Percentiles rank a stretch among this genome's conserved stretches.
Evolutionary conservation across 2,888 invertebrate genomes (phyloP).

Genomic region (Lissonota sp.): DNA sequence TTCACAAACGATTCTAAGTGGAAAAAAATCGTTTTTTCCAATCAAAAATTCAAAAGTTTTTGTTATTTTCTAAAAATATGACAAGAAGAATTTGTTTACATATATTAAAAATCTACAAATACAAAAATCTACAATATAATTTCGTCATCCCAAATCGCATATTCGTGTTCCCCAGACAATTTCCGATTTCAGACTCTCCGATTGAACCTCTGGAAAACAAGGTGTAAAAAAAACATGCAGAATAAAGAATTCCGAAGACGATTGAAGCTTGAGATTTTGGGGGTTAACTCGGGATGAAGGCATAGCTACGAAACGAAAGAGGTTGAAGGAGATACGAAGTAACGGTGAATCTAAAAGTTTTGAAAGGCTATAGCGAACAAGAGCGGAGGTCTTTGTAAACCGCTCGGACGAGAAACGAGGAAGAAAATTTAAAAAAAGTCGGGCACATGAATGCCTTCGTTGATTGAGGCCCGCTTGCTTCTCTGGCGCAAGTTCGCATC

Average conservation of each 20-base stretch:
- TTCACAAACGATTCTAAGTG: too few species aligned
- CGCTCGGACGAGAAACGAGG: constrained; percentile 56
- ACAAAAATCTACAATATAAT: too few species aligned
- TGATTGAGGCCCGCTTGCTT: constrained; percentile 79
- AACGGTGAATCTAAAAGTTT: constrained; percentile 50
- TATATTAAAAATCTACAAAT: not conserved
- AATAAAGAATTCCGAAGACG: constrained; percentile 49
- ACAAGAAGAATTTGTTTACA: too few species aligned
- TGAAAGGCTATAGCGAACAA: constrained; percentile 62
- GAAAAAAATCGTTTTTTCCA: too few species aligned
- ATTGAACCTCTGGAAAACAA: too few species aligned
- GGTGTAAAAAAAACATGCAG: constrained; percentile 50
- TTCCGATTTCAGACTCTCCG: too few species aligned
- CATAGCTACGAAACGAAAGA: constrained; percentile 32
- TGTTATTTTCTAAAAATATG: too few species aligned
- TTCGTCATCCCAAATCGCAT: too few species aligned
- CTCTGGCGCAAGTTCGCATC: constrained; percentile 64
- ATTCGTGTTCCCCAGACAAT: too few species aligned
- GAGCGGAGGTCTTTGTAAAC: constrained; percentile 64
- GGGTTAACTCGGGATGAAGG: constrained; percentile 56
- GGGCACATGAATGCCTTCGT: constrained; percentile 78
- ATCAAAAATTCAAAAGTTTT: too few species aligned
- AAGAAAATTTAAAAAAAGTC: constrained; percentile 61
- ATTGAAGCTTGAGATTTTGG: constrained; percentile 51
- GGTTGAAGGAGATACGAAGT: constrained; percentile 20